Evolutionary conservation across 2,113 vertebrate species (phyloP), one percentile per base, ranked within the genome.

Genomic region (Macquaria australasica): DNA sequence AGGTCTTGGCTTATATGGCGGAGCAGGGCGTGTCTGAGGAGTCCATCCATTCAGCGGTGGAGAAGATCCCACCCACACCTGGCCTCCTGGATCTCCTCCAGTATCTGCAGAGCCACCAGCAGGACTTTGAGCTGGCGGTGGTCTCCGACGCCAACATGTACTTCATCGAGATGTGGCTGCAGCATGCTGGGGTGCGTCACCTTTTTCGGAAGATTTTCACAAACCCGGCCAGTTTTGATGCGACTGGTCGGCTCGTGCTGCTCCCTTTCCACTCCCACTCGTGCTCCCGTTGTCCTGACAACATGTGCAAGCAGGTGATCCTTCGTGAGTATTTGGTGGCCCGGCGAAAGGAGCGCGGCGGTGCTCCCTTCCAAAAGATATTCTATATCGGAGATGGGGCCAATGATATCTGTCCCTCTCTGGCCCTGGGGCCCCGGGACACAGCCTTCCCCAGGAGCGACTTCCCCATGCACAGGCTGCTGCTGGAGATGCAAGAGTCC

Each of bases 241-340:
- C 91, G 0, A 77, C 86, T 0, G 97, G 97, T 0, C 91, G 93
- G n/a, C 91, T 99, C 20, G 89, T 94, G 43, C 82, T 99, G 74
- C 94, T 92, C 23, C 97, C 98, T 21, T 98, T 97, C 91, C 98
- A 99, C 94, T 88, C 97, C 18, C 98, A 99, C 93, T 91, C 84
- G 21, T 99, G 98, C 91, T 53, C 93, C 8, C 87, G 91, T 15
- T 99, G 98, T 91, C 98, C 98, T 0, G 89, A 96, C 86, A 99
- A 99, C 93, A 98, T 99, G 98, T 99, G 98, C 95, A 99, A 99
- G 87, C 96, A 97, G 89, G 96, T 95, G 58, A 96, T 97, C 88
- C 94, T 99, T 0, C 90, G 89, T 0, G 97, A 98, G 10, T 98
- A 98, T 93, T 90, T 98, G 90, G 92, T 89, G 0, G 86, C 90